A percentile compares a stretch with the other conserved stretches of the same genome.
Evolutionary conservation across 2,113 vertebrate species (phyloP).

Genomic region (Charina bottae): DNA sequence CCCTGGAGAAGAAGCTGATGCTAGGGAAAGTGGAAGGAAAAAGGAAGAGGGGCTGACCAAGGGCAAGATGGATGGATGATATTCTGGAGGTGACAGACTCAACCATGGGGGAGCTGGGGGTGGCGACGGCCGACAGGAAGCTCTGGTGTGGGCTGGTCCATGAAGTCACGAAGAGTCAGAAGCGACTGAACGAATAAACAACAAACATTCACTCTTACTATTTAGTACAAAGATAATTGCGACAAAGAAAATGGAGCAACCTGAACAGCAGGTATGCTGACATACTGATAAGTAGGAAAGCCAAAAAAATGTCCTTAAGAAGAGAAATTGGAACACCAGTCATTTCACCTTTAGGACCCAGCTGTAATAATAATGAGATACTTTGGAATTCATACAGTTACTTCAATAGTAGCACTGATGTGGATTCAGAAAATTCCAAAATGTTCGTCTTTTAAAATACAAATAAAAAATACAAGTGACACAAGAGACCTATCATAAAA

Average conservation of each 20-base stretch:
- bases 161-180: too few relatives aligned
- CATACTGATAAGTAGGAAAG: background rate
- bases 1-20: too few relatives aligned
- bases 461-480: background rate
- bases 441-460: slow-evolving; percentile 3
- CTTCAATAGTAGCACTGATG: background rate
- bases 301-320: background rate
- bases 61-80: too few relatives aligned
- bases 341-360: background rate
- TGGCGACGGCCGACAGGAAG: too few relatives aligned
- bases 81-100: too few relatives aligned
- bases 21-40: too few relatives aligned
- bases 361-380: background rate
- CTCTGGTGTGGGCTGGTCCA: too few relatives aligned
- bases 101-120: too few relatives aligned
- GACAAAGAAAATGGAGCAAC: background rate
- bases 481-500: background rate
- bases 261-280: background rate
- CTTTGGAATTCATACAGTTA: background rate
- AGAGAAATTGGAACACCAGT: background rate
- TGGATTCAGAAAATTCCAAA: slow-evolving; percentile 8
- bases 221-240: background rate
- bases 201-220: background rate
- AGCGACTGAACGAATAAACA: too few relatives aligned
- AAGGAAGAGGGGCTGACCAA: too few relatives aligned